Evolutionary conservation across 2,797 vertebrate species (phyloP), one percentile per base, ranked within the genome.

Genomic region (Crax fasciolata): DNA sequence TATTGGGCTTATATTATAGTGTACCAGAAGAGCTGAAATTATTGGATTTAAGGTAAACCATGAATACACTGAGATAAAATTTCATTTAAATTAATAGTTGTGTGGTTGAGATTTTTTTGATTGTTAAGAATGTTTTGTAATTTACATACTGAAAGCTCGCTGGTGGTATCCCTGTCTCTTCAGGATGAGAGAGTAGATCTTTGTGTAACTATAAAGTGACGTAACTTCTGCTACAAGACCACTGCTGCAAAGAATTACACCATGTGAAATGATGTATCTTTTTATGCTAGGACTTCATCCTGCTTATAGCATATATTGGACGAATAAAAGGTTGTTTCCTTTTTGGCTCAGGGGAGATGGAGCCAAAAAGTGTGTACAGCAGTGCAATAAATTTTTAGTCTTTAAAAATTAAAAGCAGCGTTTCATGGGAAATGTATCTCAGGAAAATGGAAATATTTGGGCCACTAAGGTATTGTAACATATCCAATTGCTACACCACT

Each of bases 341-440:
- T 78, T 91, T 65, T 80, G 63, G 59, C 87, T 91, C 66, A 35
- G 41, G 77, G 77, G 67, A 94, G 55, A 84, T 67, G 21, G 28
- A 62, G 32, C 68, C 61, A 65, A 73, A 91, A 85, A 84, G 35
- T 89, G 13, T 2, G 0, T 92, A 77, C 75, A 48, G 18, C 78
- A 85, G 6, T 63, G 61, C 54, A 93, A 84, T 93, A 86, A 57
- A 86, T 91, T 84, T 84, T 41, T 46, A 71, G 76, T 86, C 70
- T 91, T 95, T 93, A 94, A 96, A 96, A 95, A 95, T 96, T 92
- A 92, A 96, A 94, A 94, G 13, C 66, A 35, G 6, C 63, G 52
- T 84, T 96, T 93, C 71, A 52, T 61, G 57, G 57, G 75, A 54
- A 84, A 35, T 41, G 11, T 67, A 67, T 76, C 48, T 93, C 66